phyloP scores from a whole-genome alignment of 2,113 vertebrate species.

The Onychostoma macrolepis region DNA sequence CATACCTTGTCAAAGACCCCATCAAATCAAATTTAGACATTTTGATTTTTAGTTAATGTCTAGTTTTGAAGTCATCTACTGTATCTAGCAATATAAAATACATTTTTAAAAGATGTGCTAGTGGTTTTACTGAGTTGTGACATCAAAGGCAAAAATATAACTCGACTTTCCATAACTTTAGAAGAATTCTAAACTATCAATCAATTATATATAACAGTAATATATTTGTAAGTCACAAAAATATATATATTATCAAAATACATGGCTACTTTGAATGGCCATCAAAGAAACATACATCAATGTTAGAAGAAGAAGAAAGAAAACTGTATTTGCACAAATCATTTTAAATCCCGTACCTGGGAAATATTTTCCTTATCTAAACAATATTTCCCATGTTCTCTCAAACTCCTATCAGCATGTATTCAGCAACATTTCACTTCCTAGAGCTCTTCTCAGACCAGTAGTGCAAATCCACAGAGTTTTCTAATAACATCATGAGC shows the following conservation, averaged over 20 bases:
- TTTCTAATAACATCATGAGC: neutral
- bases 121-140: too few relatives aligned
- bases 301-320: neutral
- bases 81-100: neutral
- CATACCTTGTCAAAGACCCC: neutral
- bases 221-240: too few relatives aligned
- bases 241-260: too few relatives aligned
- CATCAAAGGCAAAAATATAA: too few relatives aligned
- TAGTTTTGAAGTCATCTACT: neutral
- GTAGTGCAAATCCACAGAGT: neutral
- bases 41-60: neutral
- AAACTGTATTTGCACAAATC: neutral
- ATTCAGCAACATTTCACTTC: neutral
- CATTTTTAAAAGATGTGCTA: too few relatives aligned
- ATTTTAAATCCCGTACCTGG: too few relatives aligned
- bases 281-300: neutral
- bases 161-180: too few relatives aligned
- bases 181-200: too few relatives aligned
- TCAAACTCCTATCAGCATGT: neutral
- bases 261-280: too few relatives aligned
- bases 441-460: conserved; percentile 2
- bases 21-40: neutral
- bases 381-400: neutral
- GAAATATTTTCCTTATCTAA: neutral
- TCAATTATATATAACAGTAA: too few relatives aligned